These are phyloP conservation scores for Tanytarsus gracilentus DNA, from an alignment of 2,888 invertebrate genomes.

Conservation along the genomic window DNA sequence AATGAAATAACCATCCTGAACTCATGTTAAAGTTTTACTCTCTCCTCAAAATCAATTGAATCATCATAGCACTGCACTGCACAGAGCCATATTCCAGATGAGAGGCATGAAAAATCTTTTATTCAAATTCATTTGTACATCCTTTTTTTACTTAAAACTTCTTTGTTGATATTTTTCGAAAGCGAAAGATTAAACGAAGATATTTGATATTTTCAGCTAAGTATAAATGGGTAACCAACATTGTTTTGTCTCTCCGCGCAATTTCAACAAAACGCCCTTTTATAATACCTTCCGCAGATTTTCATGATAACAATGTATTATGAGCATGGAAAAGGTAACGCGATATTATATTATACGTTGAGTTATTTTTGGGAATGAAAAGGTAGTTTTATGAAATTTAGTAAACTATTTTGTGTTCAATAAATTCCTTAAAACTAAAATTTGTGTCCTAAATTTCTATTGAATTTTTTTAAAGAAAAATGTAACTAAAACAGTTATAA, in stretches of 20 bases:
- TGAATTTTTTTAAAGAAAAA: no score
- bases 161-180: neutral
- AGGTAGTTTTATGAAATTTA: neutral
- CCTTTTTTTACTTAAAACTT: slow-evolving; percentile 3
- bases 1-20: slow-evolving; percentile 28
- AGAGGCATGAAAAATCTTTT: slow-evolving; percentile 17
- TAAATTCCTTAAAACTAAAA: no score
- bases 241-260: neutral
- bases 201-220: slow-evolving; percentile 23
- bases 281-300: neutral
- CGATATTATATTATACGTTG: neutral
- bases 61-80: slow-evolving; percentile 27
- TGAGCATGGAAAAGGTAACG: neutral
- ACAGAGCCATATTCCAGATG: neutral
- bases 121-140: slow-evolving; percentile 26
- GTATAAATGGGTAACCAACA: neutral
- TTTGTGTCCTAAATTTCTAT: no score
- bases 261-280: slow-evolving; percentile 28
- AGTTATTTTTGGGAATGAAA: neutral
- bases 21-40: slow-evolving; percentile 25
- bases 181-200: slow-evolving; percentile 21
- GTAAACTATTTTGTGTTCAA: no score
- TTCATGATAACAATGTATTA: neutral
- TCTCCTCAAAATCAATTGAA: slow-evolving; percentile 27
- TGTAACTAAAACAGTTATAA: no score